A percentile compares a stretch with the other conserved stretches of the same genome.
Evolutionary conservation across 2,888 invertebrate species (phyloP).

Genomic region (Orthosia incerta): DNA sequence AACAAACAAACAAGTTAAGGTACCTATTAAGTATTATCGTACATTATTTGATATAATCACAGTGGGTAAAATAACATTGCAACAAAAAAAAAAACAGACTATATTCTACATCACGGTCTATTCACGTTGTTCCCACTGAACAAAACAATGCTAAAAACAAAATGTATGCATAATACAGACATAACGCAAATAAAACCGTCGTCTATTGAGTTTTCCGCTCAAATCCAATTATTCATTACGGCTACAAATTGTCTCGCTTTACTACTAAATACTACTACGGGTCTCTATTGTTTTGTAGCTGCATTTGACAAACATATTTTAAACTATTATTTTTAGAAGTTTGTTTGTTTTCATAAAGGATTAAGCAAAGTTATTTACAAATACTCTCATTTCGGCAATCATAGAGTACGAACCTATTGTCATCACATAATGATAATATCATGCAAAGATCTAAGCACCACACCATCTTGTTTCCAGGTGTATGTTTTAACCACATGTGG

Average conservation of each 20-base stretch:
- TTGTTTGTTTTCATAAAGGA: no score
- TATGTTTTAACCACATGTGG: no score
- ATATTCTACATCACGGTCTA: background rate
- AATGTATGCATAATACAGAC: constrained; percentile 43
- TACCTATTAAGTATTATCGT: no score
- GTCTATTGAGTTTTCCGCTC: constrained; percentile 69
- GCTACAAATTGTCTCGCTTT: constrained; percentile 63
- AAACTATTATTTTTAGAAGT: background rate
- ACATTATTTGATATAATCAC: no score
- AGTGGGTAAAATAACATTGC: background rate
- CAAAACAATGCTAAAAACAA: constrained; percentile 39
- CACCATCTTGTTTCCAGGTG: no score
- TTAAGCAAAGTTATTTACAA: no score
- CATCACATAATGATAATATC: no score
- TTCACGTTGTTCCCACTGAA: constrained; percentile 11
- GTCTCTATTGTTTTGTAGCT: background rate
- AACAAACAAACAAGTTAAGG: no score
- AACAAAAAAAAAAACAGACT: background rate
- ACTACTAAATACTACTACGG: constrained; percentile 24
- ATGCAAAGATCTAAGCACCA: no score
- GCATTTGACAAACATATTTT: no score
- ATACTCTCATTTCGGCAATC: no score
- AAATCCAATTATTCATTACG: constrained; percentile 77
- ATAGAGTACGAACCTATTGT: background rate
- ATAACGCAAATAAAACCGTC: constrained; percentile 63